These are phyloP conservation scores for Synodontis membranacea DNA, from an alignment of 2,113 vertebrate genomes.

Conservation along the genomic window DNA sequence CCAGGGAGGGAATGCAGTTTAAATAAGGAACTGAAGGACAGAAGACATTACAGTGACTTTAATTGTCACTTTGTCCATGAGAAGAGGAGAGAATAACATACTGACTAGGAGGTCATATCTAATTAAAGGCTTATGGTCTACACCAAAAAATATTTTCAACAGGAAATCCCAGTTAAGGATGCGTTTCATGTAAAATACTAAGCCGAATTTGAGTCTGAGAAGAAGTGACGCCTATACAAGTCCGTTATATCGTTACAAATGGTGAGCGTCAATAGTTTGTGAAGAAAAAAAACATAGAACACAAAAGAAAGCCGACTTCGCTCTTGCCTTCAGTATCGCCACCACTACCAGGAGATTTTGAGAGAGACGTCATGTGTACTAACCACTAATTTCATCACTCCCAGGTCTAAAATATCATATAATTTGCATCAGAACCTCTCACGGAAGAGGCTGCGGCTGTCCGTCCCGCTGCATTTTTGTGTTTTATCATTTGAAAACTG, in stretches of 20 bases:
- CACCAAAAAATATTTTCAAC: not conserved
- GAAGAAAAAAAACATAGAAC: not conserved
- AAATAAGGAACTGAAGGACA: slow-evolving; percentile 5
- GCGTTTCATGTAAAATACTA: not conserved
- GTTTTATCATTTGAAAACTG: not conserved
- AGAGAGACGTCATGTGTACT: not conserved
- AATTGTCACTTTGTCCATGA: slow-evolving; percentile 17
- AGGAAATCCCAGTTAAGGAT: not conserved
- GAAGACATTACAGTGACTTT: slow-evolving; percentile 14
- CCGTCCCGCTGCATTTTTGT: not conserved
- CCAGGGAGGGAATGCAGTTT: not conserved
- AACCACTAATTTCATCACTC: not conserved
- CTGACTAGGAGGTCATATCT: not conserved
- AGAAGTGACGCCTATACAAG: not conserved
- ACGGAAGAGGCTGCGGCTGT: not conserved
- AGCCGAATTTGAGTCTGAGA: not conserved
- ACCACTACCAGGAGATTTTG: not conserved
- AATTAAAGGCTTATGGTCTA: slow-evolving; percentile 32
- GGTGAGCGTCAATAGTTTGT: not conserved
- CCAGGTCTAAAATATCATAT: not conserved
- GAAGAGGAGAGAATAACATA: not conserved
- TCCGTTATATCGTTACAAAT: not conserved
- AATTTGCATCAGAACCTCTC: not conserved
- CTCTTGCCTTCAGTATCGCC: not conserved
- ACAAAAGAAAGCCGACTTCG: not conserved